Evolutionary conservation across 1,140 invertebrate genomes (phyloP).

Genomic region (Drosophila repletoides): DNA sequence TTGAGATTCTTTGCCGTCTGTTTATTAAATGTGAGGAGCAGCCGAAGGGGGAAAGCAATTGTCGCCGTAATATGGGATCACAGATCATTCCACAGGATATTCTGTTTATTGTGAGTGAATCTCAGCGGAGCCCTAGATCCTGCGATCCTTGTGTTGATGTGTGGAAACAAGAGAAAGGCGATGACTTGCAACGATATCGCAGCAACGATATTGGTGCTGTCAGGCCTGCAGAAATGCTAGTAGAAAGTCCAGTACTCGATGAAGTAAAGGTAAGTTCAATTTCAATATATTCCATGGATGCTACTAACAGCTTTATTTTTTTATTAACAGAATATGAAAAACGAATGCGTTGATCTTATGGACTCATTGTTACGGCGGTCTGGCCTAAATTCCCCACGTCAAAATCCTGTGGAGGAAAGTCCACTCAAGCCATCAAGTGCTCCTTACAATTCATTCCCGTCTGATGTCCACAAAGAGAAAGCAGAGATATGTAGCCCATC

Average conservation of each 20-base stretch:
- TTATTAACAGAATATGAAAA: conserved; percentile 46
- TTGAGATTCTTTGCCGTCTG: neutral
- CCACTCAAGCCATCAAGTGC: too few species aligned
- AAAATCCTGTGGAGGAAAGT: too few species aligned
- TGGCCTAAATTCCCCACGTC: neutral
- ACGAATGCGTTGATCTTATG: conserved; percentile 29
- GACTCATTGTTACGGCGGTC: neutral
- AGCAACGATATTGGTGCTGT: conserved; percentile 5
- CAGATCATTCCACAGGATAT: conserved; percentile 54
- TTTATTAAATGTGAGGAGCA: neutral
- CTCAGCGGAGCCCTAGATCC: conserved; percentile 25
- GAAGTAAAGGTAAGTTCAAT: conserved; percentile 40
- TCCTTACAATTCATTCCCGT: too few species aligned
- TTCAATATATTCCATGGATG: too few species aligned
- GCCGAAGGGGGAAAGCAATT: neutral
- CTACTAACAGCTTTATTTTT: too few species aligned
- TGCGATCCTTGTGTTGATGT: conserved; percentile 35
- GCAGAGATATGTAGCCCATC: too few species aligned
- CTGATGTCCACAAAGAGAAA: too few species aligned
- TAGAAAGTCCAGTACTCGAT: conserved; percentile 17
- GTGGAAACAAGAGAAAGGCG: conserved; percentile 18
- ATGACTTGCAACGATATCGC: conserved; percentile 42
- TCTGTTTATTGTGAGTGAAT: conserved; percentile 47
- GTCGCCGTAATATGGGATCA: conserved; percentile 45
- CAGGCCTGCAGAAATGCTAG: conserved; percentile 17